phyloP scores from a whole-genome alignment of 1,140 invertebrate genomes.

The Spodoptera frugiperda region DNA sequence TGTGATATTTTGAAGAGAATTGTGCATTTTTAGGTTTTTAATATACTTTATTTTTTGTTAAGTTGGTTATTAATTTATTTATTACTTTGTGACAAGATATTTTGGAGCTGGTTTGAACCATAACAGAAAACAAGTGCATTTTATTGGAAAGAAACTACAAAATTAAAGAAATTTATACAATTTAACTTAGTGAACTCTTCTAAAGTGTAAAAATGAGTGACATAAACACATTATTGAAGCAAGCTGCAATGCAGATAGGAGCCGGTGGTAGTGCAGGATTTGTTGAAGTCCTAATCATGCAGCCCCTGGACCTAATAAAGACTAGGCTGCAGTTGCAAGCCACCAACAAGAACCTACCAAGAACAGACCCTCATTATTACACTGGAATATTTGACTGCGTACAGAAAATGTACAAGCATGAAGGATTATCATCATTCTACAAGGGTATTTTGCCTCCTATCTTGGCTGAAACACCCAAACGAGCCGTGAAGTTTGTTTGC shows the following conservation, averaged over 20 bases:
- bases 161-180: neutral
- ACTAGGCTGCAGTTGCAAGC: conserved; percentile 87
- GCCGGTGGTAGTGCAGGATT: conserved; percentile 97
- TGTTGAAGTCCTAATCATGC: conserved; percentile 98
- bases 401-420: conserved; percentile 94
- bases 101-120: too few relatives aligned
- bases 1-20: too few relatives aligned
- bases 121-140: too few relatives aligned
- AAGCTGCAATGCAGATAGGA: conserved; percentile 93
- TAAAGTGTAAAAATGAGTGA: conserved; percentile 73
- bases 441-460: conserved; percentile 97
- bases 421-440: conserved; percentile 94
- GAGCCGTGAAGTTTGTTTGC: conserved; percentile 97
- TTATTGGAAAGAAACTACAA: neutral
- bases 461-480: conserved; percentile 97
- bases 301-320: conserved; percentile 97
- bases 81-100: too few relatives aligned
- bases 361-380: conserved; percentile 89
- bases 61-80: too few relatives aligned
- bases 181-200: neutral
- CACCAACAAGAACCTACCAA: conserved; percentile 70
- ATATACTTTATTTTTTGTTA: too few relatives aligned
- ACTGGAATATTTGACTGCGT: conserved; percentile 95
- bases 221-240: conserved; percentile 87
- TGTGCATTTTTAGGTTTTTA: too few relatives aligned